These are phyloP conservation scores for Chironomus tepperi DNA, from an alignment of 1,140 invertebrate genomes.

Conservation along the genomic window DNA sequence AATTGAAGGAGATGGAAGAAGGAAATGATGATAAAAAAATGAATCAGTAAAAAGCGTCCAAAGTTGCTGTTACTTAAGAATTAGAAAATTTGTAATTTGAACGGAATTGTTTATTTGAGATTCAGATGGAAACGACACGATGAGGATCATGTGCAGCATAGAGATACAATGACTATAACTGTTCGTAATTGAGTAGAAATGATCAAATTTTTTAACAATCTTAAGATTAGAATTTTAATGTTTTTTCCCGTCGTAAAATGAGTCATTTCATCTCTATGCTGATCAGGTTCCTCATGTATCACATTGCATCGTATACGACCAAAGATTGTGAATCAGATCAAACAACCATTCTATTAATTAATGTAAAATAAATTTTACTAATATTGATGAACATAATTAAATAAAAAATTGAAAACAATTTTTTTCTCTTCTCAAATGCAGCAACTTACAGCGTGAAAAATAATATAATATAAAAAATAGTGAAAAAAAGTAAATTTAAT, in stretches of 20 bases:
- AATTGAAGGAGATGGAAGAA: constrained; percentile 1
- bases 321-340: neutral
- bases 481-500: constrained; percentile 1
- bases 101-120: neutral
- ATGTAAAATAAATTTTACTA: too few relatives aligned
- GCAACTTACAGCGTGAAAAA: constrained; percentile 11
- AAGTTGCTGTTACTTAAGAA: neutral
- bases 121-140: neutral
- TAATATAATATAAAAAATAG: neutral
- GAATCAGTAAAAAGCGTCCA: constrained; percentile 4
- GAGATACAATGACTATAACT: too few relatives aligned
- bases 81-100: neutral
- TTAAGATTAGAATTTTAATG: too few relatives aligned
- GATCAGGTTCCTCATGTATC: neutral
- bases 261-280: too few relatives aligned
- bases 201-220: too few relatives aligned
- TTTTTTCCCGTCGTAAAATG: too few relatives aligned
- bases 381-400: too few relatives aligned
- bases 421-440: neutral
- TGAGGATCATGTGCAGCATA: too few relatives aligned
- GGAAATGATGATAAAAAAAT: neutral
- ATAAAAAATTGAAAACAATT: too few relatives aligned
- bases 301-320: neutral
- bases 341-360: too few relatives aligned
- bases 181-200: too few relatives aligned